Conservation (phyloP, 2,113 vertebrate genomes). For the Myrmophylax atrothorax region DNA sequence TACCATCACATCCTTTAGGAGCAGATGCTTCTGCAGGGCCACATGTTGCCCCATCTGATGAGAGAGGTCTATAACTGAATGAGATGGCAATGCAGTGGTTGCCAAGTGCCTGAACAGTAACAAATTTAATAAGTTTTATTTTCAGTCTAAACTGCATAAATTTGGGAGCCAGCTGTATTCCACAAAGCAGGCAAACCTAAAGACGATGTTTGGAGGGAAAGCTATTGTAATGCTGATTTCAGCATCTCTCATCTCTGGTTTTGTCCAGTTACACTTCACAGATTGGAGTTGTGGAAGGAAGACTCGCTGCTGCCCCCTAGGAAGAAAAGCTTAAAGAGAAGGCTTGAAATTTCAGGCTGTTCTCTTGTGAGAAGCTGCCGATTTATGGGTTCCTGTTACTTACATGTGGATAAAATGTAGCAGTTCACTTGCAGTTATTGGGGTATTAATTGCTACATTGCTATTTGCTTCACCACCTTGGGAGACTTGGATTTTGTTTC, state of each 20-base stretch:
- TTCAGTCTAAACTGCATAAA: background rate
- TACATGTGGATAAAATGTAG: accelerated
- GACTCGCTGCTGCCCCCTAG: background rate
- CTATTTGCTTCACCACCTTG: background rate
- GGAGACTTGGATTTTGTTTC: background rate
- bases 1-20: background rate
- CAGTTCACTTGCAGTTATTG: background rate
- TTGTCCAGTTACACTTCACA: background rate
- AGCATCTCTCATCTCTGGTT: background rate
- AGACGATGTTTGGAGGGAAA: background rate
- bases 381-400: background rate
- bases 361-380: background rate
- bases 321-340: background rate
- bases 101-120: background rate
- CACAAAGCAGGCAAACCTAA: background rate
- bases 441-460: accelerated
- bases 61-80: background rate
- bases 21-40: background rate
- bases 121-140: background rate
- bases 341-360: background rate
- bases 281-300: background rate
- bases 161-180: background rate
- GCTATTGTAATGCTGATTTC: background rate
- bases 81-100: background rate
- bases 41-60: background rate